Percentiles rank a stretch among this genome's conserved stretches.
phyloP scores from a whole-genome alignment of 2,888 invertebrate species.

The Meteorus cinctellus region DNA sequence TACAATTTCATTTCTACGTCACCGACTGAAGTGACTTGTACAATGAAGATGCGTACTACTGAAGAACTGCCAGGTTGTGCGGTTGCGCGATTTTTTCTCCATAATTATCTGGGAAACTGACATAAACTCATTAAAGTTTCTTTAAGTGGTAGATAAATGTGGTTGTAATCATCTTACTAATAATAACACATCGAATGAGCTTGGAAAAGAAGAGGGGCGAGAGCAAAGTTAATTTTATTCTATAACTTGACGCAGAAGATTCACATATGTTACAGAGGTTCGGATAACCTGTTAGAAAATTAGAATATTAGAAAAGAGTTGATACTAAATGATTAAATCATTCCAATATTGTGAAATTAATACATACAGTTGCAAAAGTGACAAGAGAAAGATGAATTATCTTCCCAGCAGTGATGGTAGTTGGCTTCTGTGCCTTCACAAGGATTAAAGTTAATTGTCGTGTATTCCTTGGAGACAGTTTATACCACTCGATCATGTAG shows the following conservation, averaged over 20 bases:
- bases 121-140: neutral
- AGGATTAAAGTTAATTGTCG: conserved; percentile 54
- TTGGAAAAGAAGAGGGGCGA: no score
- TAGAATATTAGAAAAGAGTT: neutral
- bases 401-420: conserved; percentile 58
- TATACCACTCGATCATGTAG: conserved; percentile 60
- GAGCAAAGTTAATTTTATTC: no score
- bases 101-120: neutral
- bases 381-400: conserved; percentile 57
- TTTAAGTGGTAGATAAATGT: no score
- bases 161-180: neutral
- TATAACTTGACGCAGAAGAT: neutral
- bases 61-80: no score
- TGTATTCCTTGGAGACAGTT: conserved; percentile 50
- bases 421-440: conserved; percentile 52
- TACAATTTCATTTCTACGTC: no score
- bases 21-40: no score
- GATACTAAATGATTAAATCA: no score
- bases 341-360: neutral
- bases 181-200: neutral
- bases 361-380: conserved; percentile 59
- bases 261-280: no score
- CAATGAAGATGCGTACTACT: no score
- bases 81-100: conserved; percentile 13
- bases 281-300: neutral